Base-by-base conservation (phyloP, 1,140 invertebrate species). In the Gryon sp. region DNA sequence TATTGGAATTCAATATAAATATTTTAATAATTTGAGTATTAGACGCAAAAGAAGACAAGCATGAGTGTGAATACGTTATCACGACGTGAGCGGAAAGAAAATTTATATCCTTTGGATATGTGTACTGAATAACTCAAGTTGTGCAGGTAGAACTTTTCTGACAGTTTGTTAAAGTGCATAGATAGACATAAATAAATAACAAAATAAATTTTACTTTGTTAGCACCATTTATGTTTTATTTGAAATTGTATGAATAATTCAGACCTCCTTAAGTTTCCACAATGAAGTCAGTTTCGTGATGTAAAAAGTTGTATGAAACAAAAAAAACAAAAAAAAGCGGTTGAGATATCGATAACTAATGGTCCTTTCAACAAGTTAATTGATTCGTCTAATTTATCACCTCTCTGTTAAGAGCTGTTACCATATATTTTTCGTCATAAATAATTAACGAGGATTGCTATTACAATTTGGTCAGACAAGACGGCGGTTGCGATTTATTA, bases 361-460 rank as follows among this genome's bases (percentile, higher is more conserved):
- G 5, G 22, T 26, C 9, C 8, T 26, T 28, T 18, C 20, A 55
- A 40, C 52, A 18, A 26, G 52, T 28, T 55, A 55, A 55, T 55
- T 55, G 34, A 53, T 53, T 53, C 15, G 19, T n/a, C 52, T 12
- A 55, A 55, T 55, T 28, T 57, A 32, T 57, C 38, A 43, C 11
- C 4, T 55, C 19, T 7, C 32, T 6, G 11, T n/a, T n/a, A 16
- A 7, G 15, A 50, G 18, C 9, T 32, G 28, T 24, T 52, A 14
- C 11, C 8, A 41, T 41, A n/a, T 12, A 55, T 30, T 34, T 59
- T 12, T 38, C n/a, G 50, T 22, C 50, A 78, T 84, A 84, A 83
- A 84, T 84, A 83, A 82, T 83, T 83, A 81, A 75, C 48, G 52
- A 70, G 40, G 22, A 69, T 76, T 75, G 82, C 80, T 82, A 84